Base-by-base conservation (phyloP, 2,797 vertebrate species). In the Lepus townsendii region DNA sequence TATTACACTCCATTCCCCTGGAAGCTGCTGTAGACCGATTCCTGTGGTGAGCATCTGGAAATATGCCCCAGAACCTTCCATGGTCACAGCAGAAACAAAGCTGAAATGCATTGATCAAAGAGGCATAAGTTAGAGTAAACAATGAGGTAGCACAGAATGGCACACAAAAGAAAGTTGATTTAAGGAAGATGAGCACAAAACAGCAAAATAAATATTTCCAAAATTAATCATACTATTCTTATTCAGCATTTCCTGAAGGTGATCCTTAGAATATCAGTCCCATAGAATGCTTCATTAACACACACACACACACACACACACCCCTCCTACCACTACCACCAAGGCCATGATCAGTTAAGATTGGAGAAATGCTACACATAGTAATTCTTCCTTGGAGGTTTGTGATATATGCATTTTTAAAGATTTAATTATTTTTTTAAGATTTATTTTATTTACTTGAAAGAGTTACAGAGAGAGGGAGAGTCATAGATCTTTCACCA, bases 41-140 rank as follows among this genome's bases (percentile, higher is more conserved):
- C 88, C 32, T 42, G 14, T 38, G 68, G 47, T 88, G 54, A 72
- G 71, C 62, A 89, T 85, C 75, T 76, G 62, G 89, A 88, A 75
- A 85, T 24, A 20, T 27, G 20, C 26, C 82, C 16, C 35, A 42
- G 84, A 38, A 32, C 5, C 20, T 88, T 32, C 47, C 62, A 42
- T 32, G 47, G 11, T 66, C 63, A 42, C n/a, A 38, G 68, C 35
- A 76, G 92, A 96, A 75, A 68, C 60, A 94, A 26, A 24, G 62
- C 68, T 79, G 35, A 87, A 62, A 79, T 60, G 17, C 11, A 16
- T 38, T 19, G 30, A 35, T 32, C 3, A 20, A 35, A n/a, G 7
- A 65, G 68, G 19, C 22, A 16, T 50, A 93, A 62, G 47, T 63
- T 14, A 63, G 47, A 38, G 35, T 47, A 4, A 65, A 92, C 57